Conservation (phyloP, 92 coral and sea anemone species). For the Porites lobata region DNA sequence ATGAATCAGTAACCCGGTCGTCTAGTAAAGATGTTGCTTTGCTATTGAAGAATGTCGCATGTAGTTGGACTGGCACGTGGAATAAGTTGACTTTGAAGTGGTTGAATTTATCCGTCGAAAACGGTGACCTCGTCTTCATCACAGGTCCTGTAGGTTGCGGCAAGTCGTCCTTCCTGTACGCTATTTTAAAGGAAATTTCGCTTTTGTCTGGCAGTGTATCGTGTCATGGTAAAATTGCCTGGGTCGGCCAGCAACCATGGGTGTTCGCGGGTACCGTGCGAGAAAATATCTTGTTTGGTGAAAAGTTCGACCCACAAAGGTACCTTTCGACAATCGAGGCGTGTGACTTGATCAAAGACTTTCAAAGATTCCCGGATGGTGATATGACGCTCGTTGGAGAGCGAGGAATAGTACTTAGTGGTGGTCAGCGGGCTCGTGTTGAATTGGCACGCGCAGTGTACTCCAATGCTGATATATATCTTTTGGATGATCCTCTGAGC, state of each 20-base stretch:
- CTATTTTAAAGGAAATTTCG: slow-evolving; percentile 14
- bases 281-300: slow-evolving; percentile 20
- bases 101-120: not conserved
- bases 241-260: slow-evolving; percentile 22
- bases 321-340: not conserved
- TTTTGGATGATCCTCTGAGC: slow-evolving; percentile 11
- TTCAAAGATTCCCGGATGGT: not conserved
- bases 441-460: not conserved
- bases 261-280: slow-evolving; percentile 21
- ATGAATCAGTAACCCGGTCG: no score
- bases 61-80: not conserved
- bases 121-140: not conserved
- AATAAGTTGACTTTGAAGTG: not conserved
- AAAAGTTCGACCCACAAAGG: not conserved
- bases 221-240: slow-evolving; percentile 7
- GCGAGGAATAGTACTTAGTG: slow-evolving; percentile 8
- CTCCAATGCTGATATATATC: slow-evolving; percentile 10
- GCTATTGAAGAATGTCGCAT: no score
- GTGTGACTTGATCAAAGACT: slow-evolving; percentile 18
- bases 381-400: slow-evolving; percentile 28
- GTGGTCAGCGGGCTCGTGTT: slow-evolving; percentile 2
- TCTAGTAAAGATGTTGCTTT: no score
- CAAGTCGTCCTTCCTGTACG: slow-evolving; percentile 10
- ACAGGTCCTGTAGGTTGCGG: slow-evolving; percentile 28
- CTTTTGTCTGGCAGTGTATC: not conserved